Base-by-base conservation (phyloP, 2,113 vertebrate genomes). In the Danionella cerebrum region DNA sequence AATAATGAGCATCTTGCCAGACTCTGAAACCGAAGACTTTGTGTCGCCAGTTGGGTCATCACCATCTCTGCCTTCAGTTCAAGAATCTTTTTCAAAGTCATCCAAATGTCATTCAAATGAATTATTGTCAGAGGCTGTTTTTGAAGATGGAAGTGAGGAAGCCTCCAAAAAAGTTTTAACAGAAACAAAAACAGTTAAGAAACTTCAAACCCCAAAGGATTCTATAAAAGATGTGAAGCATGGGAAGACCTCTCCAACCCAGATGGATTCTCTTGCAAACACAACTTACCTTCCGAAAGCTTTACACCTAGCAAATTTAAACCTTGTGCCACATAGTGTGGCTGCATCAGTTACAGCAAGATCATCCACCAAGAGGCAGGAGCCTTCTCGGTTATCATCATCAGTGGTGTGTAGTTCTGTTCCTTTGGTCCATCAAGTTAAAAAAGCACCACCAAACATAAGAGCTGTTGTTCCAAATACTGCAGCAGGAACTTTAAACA, bases 241-340 rank as follows among this genome's bases (percentile, higher is more conserved):
- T 74, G 91, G 86, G 68, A 90, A 82, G 65, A 78, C 71, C 0
- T 1, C 29, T 0, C 47, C 74, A 1, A 9, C 35, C 0, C 83
- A 83, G 65, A 54, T 81, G 0, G 79, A 85, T 0, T 67, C 18
- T 1, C 2, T 19, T 0, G n/a, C 82, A 22, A 77, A 79, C 6
- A 84, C 92, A 62, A 90, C 64, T 70, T 89, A 93, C 11, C 89
- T 98, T 36, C 96, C 96, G 58, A 98, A 98, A 84, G 94, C 94
- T 0, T 88, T 98, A 75, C 96, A 98, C 83, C 80, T 98, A 72
- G 96, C 96, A n/a, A 98, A 93, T 72, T 89, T 98, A 72, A 98
- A 98, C 78, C 79, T 98, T 57, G 96, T 98, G 11, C 96, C 96
- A 0, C 95, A 98, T 74, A 98, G 96, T 0, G 94, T 98, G 0